phyloP scores from a whole-genome alignment of 2,113 vertebrate species.

The Carassius carassius region DNA sequence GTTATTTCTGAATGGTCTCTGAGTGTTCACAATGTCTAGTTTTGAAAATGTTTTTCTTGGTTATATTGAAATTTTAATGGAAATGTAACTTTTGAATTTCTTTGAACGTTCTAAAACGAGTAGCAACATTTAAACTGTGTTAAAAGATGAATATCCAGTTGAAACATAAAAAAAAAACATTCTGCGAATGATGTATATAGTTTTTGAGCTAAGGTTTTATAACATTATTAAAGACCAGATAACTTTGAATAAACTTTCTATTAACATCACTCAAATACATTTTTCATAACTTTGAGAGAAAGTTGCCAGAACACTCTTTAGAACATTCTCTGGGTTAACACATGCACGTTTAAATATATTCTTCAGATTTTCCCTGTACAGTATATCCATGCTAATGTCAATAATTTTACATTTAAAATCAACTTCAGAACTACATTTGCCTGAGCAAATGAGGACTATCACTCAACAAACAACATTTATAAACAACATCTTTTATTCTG shows the following conservation, averaged over 20 bases:
- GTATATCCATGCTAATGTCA: background rate
- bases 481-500: background rate
- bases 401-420: background rate
- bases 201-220: too few relatives aligned
- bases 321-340: background rate
- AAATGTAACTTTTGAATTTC: too few relatives aligned
- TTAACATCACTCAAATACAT: background rate
- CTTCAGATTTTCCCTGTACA: background rate
- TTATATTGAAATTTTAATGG: too few relatives aligned
- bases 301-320: background rate
- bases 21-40: too few relatives aligned
- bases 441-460: background rate
- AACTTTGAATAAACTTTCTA: background rate
- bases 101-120: too few relatives aligned
- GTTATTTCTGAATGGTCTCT: too few relatives aligned
- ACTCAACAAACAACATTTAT: background rate
- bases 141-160: too few relatives aligned
- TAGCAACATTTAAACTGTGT: background rate
- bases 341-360: background rate
- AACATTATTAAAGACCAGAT: background rate
- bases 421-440: background rate
- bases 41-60: too few relatives aligned
- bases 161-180: too few relatives aligned
- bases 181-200: too few relatives aligned
- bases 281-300: background rate